Evolutionary conservation across 2,888 invertebrate species (phyloP), one percentile per base, ranked within the genome.

Genomic region (Cephalotes varians): DNA sequence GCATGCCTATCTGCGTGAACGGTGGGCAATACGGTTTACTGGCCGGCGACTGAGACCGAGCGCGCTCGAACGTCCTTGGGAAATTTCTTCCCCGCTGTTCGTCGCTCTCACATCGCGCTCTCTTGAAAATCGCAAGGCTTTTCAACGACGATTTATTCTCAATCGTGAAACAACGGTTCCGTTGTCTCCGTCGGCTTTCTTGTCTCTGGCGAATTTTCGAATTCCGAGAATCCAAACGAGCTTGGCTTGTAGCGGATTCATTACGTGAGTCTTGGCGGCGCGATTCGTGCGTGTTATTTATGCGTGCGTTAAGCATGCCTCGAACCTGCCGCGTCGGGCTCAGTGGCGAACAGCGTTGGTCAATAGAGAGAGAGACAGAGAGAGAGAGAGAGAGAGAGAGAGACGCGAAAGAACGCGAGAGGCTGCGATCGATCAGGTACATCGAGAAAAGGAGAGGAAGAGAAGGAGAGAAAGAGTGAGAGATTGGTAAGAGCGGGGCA

Each of bases 261-360:
- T 69, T 67, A 76, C 84, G 83, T 69, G 87, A 83, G 49, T 86
- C 80, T 83, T 88, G 87, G 86, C 88, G 60, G 74, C 82, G 69
- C 72, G 64, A 74, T 65, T 37, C 80, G 60, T 49, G 65, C 73
- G 71, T 72, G 77, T 88, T 88, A 88, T 89, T 88, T 88, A 86
- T 88, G 86, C 84, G 69, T 58, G 62, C 54, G 44, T 82, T 79
- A 67, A 84, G 62, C 51, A 37, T 28, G 51, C 21, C 71, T 56
- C 77, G 73, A n/a, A 58, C 34, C 62, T 21, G 31, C 15, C 21
- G 47, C 49, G 5, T 47, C 1, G 62, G 44, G 31, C 58, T 82
- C 34, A 54, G 54, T 47, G 21, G 56, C 37, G 54, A 47, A 21
- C 58, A 49, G 67, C 37, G 56, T 74, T 49, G 71, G 56, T 47